Percentiles rank a stretch among this genome's conserved stretches.
phyloP scores from a whole-genome alignment of 2,797 vertebrate species.

The Merluccius polli region DNA sequence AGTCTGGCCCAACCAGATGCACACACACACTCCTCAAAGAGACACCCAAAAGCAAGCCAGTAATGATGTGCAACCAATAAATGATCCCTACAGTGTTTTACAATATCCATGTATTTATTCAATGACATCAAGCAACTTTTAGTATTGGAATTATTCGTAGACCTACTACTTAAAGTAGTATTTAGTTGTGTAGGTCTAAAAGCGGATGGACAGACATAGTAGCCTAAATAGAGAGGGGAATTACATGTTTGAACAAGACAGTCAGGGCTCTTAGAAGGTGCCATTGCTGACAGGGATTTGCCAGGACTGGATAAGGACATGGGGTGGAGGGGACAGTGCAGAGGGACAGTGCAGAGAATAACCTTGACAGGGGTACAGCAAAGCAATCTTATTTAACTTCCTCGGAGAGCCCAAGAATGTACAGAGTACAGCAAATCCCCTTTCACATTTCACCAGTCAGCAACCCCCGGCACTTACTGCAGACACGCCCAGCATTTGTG shows the following conservation, averaged over 20 bases:
- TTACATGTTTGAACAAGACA: constrained; percentile 44
- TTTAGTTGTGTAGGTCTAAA: background rate
- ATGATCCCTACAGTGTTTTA: background rate
- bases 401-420: constrained; percentile 21
- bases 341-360: constrained; percentile 22
- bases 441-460: constrained; percentile 23
- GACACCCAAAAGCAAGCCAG: background rate
- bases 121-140: background rate
- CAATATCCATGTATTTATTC: background rate
- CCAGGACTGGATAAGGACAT: constrained; percentile 20
- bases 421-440: constrained; percentile 28
- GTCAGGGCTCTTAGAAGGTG: constrained; percentile 39
- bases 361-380: constrained; percentile 36
- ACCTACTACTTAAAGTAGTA: background rate
- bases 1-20: background rate
- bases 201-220: constrained; percentile 5
- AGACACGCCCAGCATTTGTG: constrained; percentile 27
- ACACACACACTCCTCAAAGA: background rate
- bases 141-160: background rate
- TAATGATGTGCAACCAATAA: background rate
- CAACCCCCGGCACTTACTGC: constrained; percentile 25
- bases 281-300: constrained; percentile 42
- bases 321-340: constrained; percentile 14
- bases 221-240: constrained; percentile 30
- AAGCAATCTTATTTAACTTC: constrained; percentile 45